Evolutionary conservation across 2,797 vertebrate genomes (phyloP), one percentile per base, ranked within the genome.

Genomic region (Artibeus lituratus): DNA sequence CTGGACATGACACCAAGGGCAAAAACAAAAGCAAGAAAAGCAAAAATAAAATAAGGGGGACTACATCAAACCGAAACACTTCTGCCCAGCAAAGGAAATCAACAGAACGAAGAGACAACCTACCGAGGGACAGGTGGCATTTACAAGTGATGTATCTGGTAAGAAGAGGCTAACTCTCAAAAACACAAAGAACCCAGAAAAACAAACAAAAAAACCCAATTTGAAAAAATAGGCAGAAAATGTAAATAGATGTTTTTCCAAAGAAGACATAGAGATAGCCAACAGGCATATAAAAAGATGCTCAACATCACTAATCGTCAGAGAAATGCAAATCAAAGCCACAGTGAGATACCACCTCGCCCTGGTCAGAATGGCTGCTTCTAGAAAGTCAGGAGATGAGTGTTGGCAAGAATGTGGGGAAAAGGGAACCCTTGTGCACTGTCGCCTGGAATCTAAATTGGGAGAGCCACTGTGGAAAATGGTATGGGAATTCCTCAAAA

Each of bases 341-440:
- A 24, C 55, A 14, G 2, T 4, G 69, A 73, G 29, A 1, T 16
- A 2, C 5, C 76, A 35, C 18, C 65, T 29, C 32, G 12, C 55
- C 9, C 67, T 29, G 4, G 29, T 22, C 2, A 32, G 67, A 15
- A 21, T 0, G 76, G 29, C 67, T 51, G 0, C 7, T 10, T 12
- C 8, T 22, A 10, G 18, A 32, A 29, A 12, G 26, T 11, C 44
- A 35, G 15, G 53, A 21, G 14, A 3, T 35, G 3, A n/a, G 12
- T 6, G 16, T 2, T 11, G 44, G 21, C 0, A 2, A 65, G 35
- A 53, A 4, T 7, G 55, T 4, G 57, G 47, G 19, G 67, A 22
- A 7, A 29, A 35, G 55, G 4, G 6, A 5, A 3, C n/a, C 19
- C 55, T 62, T 0, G 5, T 1, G 44, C 44, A 3, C 76, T 29